phyloP scores from a whole-genome alignment of 2,113 vertebrate genomes.

The Nannospalax galili region DNA sequence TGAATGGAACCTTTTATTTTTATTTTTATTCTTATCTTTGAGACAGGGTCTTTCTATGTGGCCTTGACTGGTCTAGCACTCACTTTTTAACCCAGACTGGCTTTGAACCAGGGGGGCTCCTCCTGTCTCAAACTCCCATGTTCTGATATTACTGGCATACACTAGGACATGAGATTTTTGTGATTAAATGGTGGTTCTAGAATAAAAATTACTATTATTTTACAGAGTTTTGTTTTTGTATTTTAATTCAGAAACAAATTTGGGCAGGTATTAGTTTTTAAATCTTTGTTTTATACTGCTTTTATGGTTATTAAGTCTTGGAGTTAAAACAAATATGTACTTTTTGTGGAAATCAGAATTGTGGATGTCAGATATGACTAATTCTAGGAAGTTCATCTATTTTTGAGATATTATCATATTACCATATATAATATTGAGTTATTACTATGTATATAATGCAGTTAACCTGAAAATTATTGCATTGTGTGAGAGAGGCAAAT shows the following conservation, averaged over 20 bases:
- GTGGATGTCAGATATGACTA: background rate
- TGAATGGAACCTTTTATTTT: too few species aligned
- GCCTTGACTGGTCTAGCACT: too few species aligned
- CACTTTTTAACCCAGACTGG: background rate
- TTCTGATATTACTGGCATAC: background rate
- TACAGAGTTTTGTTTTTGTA: background rate
- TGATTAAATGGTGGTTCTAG: background rate
- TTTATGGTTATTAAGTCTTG: background rate
- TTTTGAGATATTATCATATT: background rate
- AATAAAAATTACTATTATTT: background rate
- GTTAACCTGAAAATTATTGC: background rate
- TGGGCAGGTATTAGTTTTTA: background rate
- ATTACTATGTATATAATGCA: background rate
- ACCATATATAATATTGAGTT: too few species aligned
- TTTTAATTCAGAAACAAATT: background rate
- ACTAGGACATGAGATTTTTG: background rate
- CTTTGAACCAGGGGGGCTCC: background rate
- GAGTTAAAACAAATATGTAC: constrained; percentile 17
- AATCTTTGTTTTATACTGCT: background rate
- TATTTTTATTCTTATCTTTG: too few species aligned
- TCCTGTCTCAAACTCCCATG: background rate
- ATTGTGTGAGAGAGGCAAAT: background rate
- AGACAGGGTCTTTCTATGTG: too few species aligned
- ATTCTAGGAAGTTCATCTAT: constrained; percentile 1
- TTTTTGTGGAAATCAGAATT: constrained; percentile 43